A percentile compares a stretch with the other conserved stretches of the same genome.
These are phyloP conservation scores for Pseudachorutes palmiensis DNA, from an alignment of 1,140 invertebrate species.

Conservation along the genomic window DNA sequence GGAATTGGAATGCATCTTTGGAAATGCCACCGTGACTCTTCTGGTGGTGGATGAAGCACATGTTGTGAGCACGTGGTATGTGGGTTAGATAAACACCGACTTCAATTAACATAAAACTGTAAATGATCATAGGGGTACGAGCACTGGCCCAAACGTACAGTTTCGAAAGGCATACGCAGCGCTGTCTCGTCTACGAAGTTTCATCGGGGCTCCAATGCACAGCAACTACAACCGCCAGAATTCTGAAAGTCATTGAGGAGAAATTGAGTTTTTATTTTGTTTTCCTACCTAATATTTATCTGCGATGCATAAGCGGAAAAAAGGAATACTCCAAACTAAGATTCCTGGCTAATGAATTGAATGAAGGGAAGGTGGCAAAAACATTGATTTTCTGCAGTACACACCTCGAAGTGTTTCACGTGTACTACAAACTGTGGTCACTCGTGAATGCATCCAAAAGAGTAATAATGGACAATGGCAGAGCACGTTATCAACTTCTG, in stretches of 20 bases:
- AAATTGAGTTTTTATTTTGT: no score
- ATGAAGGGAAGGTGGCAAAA: neutral
- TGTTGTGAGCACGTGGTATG: neutral
- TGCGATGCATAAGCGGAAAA: neutral
- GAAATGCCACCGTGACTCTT: neutral
- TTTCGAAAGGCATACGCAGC: neutral
- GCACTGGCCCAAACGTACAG: neutral
- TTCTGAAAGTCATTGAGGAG: neutral
- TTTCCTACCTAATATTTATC: neutral
- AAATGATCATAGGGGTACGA: neutral
- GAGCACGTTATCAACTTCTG: neutral
- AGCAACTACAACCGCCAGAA: neutral
- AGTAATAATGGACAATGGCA: neutral
- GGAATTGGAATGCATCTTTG: neutral
- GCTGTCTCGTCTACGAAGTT: neutral
- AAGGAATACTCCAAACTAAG: neutral
- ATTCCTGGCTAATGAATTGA: neutral
- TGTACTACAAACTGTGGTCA: neutral
- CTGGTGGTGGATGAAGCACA: neutral
- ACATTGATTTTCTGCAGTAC: neutral
- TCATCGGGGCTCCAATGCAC: neutral
- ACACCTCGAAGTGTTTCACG: neutral
- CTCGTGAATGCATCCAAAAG: neutral
- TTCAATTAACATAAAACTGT: neutral
- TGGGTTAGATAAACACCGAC: no score